Percentiles rank a stretch among this genome's conserved stretches.
Evolutionary conservation across 1,140 invertebrate genomes (phyloP).

Genomic region (Caenorhabditis tropicalis): DNA sequence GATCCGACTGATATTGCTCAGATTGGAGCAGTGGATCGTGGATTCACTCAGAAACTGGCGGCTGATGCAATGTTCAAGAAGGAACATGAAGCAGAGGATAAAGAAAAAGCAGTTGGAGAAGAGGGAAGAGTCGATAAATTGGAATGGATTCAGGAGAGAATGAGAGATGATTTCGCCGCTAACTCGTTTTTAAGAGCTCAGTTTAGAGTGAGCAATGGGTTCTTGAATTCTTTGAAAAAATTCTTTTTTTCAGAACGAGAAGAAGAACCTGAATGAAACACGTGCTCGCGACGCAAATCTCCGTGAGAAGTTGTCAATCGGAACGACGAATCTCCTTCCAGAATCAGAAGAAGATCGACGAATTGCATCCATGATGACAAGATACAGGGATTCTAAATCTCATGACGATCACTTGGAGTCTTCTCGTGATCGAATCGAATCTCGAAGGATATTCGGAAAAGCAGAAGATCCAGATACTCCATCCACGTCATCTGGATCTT

Average conservation of each 20-base stretch:
- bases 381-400: slow-evolving; percentile 48
- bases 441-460: neutral
- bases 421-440: slow-evolving; percentile 2
- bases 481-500: neutral
- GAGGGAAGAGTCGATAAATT: slow-evolving; percentile 64
- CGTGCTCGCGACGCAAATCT: slow-evolving; percentile 61
- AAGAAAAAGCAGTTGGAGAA: slow-evolving; percentile 60
- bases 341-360: slow-evolving; percentile 63
- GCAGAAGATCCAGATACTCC: neutral
- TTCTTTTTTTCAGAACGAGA: slow-evolving; percentile 64
- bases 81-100: slow-evolving; percentile 65
- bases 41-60: slow-evolving; percentile 63
- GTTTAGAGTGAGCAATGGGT: slow-evolving; percentile 66
- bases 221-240: neutral
- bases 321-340: slow-evolving; percentile 60
- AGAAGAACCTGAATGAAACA: slow-evolving; percentile 61
- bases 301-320: slow-evolving; percentile 59
- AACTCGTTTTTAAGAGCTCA: slow-evolving; percentile 62
- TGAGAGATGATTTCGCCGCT: slow-evolving; percentile 68
- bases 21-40: slow-evolving; percentile 74
- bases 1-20: slow-evolving; percentile 95
- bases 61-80: slow-evolving; percentile 70
- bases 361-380: slow-evolving; percentile 62
- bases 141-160: slow-evolving; percentile 66
- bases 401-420: neutral